Percentiles rank a stretch among this genome's conserved stretches.
phyloP scores from a whole-genome alignment of 2,888 invertebrate species.

The Acanthoscelides obtectus region DNA sequence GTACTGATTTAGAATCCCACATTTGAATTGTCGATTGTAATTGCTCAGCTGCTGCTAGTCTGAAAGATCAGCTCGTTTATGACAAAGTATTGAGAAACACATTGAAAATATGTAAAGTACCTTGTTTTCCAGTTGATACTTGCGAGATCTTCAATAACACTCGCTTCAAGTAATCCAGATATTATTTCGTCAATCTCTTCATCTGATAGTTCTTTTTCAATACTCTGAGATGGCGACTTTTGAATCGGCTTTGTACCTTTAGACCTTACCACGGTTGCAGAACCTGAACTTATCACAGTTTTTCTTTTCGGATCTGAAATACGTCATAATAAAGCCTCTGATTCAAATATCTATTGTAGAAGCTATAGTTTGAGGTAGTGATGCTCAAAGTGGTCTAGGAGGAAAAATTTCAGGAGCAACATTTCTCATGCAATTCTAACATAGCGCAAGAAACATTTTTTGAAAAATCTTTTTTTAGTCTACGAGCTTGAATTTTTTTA shows the following conservation, averaged over 20 bases:
- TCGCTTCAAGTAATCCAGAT: conserved; percentile 59
- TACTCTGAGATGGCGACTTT: conserved; percentile 30
- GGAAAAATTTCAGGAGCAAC: too few species aligned
- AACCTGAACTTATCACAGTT: conserved; percentile 29
- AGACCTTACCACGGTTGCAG: conserved; percentile 32
- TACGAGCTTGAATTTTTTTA: too few species aligned
- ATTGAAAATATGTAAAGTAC: conserved; percentile 21
- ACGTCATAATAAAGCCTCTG: neutral
- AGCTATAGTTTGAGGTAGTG: too few species aligned
- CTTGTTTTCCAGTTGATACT: conserved; percentile 81
- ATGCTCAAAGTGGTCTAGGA: too few species aligned
- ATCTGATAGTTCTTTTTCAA: conserved; percentile 64
- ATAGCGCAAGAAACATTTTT: too few species aligned
- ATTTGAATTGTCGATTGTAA: conserved; percentile 59
- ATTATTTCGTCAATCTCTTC: conserved; percentile 78
- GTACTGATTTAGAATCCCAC: conserved; percentile 59
- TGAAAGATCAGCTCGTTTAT: conserved; percentile 15
- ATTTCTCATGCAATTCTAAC: too few species aligned
- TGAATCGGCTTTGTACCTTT: conserved; percentile 27
- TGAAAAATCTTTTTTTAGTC: too few species aligned
- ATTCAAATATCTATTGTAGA: too few species aligned
- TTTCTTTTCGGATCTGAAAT: conserved; percentile 24
- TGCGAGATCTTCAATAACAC: conserved; percentile 60
- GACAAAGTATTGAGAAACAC: too few species aligned
- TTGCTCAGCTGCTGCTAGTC: conserved; percentile 71